Conservation (phyloP, 2,797 vertebrate genomes). For the Dryobates pubescens region DNA sequence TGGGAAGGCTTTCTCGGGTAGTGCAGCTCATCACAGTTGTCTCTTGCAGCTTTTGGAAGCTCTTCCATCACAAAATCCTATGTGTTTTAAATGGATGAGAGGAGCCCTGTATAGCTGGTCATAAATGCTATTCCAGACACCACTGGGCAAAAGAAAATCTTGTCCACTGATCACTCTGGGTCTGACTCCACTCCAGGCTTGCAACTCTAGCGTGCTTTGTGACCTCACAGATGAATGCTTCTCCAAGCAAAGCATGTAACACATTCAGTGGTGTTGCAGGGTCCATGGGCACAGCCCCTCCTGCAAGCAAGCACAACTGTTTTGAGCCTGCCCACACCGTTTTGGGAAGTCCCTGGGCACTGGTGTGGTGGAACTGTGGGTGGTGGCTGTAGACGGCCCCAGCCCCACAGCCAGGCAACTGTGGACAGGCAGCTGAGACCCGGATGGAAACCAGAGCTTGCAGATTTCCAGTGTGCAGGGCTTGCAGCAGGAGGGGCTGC, state of each 20-base stretch:
- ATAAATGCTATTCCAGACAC: neutral
- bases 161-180: accelerated
- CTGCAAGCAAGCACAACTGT: accelerated
- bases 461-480: too few relatives aligned
- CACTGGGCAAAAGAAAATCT: accelerated
- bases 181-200: neutral
- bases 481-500: neutral
- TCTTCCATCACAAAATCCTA: neutral
- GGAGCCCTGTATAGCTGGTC: accelerated
- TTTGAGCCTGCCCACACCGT: accelerated
- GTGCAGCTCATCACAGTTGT: accelerated
- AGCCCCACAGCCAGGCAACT: accelerated
- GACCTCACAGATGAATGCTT: accelerated
- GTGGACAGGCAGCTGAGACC: neutral
- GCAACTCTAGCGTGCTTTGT: accelerated
- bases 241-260: accelerated
- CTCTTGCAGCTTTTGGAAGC: neutral
- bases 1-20: neutral
- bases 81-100: accelerated
- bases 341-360: too few relatives aligned
- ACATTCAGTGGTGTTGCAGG: accelerated
- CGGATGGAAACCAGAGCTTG: neutral
- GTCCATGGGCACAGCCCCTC: neutral
- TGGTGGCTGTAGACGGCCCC: accelerated
- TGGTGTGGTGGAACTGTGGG: accelerated